phyloP scores from a whole-genome alignment of 2,113 vertebrate genomes.

The Chloebia gouldiae region DNA sequence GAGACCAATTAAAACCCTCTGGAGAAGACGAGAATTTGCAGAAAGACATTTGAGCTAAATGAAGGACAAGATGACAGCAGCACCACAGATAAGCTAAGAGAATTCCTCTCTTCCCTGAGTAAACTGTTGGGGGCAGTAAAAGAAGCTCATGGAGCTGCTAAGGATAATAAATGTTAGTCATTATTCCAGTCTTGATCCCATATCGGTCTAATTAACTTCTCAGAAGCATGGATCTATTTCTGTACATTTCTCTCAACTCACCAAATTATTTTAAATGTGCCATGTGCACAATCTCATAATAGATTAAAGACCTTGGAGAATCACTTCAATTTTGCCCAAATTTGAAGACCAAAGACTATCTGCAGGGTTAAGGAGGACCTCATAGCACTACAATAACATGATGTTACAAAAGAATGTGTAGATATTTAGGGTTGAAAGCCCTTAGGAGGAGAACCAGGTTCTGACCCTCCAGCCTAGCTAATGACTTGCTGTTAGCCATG shows the following conservation, averaged over 20 bases:
- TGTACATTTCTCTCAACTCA: slow-evolving; percentile 36
- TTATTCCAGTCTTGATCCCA: slow-evolving; percentile 35
- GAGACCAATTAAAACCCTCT: background rate
- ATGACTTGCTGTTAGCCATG: background rate
- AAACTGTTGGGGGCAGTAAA: slow-evolving; percentile 14
- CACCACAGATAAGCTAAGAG: background rate
- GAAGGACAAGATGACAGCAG: background rate
- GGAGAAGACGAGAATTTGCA: background rate
- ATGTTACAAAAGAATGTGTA: background rate
- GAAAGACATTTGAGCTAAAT: background rate
- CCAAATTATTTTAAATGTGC: slow-evolving; percentile 15
- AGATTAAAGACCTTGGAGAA: slow-evolving; percentile 23
- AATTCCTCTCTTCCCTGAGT: background rate
- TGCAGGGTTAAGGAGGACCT: background rate
- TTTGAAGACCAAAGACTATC: slow-evolving; percentile 15
- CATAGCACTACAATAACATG: background rate
- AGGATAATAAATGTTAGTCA: slow-evolving; percentile 46
- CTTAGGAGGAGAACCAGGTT: background rate
- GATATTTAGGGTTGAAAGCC: background rate
- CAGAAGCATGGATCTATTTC: slow-evolving; percentile 42
- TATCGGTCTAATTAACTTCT: slow-evolving; percentile 41
- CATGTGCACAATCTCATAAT: slow-evolving; percentile 8
- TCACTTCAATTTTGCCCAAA: background rate
- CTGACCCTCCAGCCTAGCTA: background rate
- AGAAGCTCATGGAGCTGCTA: background rate